phyloP scores from a whole-genome alignment of 2,797 vertebrate species.

The Pachyuromys duprasi region DNA sequence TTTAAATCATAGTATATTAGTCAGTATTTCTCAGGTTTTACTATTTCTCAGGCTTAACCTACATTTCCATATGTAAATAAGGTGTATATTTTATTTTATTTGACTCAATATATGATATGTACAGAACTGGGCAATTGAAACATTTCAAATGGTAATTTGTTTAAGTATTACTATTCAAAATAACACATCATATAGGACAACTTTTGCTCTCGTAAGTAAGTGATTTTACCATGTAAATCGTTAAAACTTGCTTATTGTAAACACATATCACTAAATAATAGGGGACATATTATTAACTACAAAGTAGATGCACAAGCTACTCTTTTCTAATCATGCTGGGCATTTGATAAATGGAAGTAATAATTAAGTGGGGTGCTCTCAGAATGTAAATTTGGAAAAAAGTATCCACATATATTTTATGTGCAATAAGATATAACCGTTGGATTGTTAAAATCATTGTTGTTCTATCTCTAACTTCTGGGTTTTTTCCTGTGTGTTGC shows the following conservation, averaged over 20 bases:
- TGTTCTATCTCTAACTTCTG: no score
- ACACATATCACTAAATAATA: background rate
- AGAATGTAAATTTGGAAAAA: background rate
- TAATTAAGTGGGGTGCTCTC: background rate
- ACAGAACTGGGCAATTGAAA: background rate
- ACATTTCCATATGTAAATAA: constrained; percentile 6
- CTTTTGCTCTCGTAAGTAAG: background rate
- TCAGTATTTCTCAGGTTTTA: background rate
- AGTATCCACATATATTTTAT: background rate
- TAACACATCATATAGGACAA: background rate
- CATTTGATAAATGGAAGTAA: background rate
- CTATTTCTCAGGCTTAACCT: background rate
- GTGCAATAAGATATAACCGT: background rate
- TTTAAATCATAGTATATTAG: constrained; percentile 5
- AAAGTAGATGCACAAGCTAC: background rate
- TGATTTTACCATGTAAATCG: background rate
- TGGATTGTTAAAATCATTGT: no score
- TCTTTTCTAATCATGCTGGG: background rate
- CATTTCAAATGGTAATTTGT: background rate
- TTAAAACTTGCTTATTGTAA: background rate
- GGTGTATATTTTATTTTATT: background rate
- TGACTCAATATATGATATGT: background rate
- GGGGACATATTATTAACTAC: background rate
- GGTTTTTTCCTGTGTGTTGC: no score
- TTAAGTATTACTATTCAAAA: background rate